Evolutionary conservation across 2,113 vertebrate genomes (phyloP).

Genomic region (Pseudorhombus dupliciocellatus): DNA sequence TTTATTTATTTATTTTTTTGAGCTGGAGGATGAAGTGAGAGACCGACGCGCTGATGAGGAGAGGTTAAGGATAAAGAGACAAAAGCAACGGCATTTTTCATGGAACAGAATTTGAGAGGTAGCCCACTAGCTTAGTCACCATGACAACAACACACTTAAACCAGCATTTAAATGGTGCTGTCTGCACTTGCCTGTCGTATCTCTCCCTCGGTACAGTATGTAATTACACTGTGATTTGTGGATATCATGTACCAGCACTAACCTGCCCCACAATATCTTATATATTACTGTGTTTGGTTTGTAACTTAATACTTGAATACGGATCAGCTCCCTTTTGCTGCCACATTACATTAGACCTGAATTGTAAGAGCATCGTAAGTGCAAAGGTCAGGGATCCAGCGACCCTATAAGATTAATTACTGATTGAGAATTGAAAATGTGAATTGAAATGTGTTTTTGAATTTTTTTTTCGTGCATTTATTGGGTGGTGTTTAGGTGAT

Average conservation of each 20-base stretch:
- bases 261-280: constrained; percentile 40
- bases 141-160: constrained; percentile 81
- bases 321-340: constrained; percentile 16
- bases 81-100: constrained; percentile 67
- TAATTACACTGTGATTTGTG: constrained; percentile 66
- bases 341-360: constrained; percentile 1
- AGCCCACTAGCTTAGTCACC: constrained; percentile 69
- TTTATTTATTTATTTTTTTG: constrained; percentile 31
- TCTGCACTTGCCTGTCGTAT: constrained; percentile 69
- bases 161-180: constrained; percentile 77
- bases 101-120: constrained; percentile 76
- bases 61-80: constrained; percentile 60
- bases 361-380: neutral
- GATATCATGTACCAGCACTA: constrained; percentile 46
- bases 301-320: constrained; percentile 34
- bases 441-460: too few relatives aligned
- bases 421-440: too few relatives aligned
- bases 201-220: constrained; percentile 58
- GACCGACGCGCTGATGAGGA: constrained; percentile 21
- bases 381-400: neutral
- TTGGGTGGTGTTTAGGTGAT: neutral
- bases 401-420: neutral
- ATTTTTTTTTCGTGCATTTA: too few relatives aligned
- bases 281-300: constrained; percentile 36
- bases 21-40: constrained; percentile 24